Evolutionary conservation across 2,888 invertebrate species (phyloP).

Genomic region (Malachius bipustulatus): DNA sequence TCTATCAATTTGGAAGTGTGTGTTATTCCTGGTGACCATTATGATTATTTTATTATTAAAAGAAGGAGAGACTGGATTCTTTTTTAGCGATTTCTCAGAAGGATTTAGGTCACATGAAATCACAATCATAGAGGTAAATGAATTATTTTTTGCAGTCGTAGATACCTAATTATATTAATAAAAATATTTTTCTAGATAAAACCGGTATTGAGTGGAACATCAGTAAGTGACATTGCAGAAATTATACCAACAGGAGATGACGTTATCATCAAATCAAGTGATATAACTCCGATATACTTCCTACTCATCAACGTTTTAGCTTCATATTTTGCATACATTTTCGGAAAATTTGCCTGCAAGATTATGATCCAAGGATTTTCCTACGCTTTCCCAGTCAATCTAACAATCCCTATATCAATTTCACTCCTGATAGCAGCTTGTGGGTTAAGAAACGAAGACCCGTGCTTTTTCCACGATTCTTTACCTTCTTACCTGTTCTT

Average conservation of each 20-base stretch:
- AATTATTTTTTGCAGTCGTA: too few relatives aligned
- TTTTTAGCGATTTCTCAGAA: conserved; percentile 61
- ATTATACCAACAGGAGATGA: conserved; percentile 66
- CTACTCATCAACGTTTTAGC: conserved; percentile 69
- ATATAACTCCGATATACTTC: conserved; percentile 64
- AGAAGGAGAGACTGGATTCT: conserved; percentile 63
- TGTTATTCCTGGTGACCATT: conserved; percentile 64
- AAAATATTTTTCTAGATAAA: conserved; percentile 40
- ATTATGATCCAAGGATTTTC: conserved; percentile 95
- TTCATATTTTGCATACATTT: conserved; percentile 81
- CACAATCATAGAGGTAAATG: conserved; percentile 58
- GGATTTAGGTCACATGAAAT: conserved; percentile 72
- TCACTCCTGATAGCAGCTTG: conserved; percentile 80
- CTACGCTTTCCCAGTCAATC: conserved; percentile 90
- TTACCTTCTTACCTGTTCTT: conserved; percentile 87
- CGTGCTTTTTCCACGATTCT: conserved; percentile 76
- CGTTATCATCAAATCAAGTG: conserved; percentile 55
- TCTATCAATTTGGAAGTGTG: conserved; percentile 84
- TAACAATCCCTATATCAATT: conserved; percentile 83
- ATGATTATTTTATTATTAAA: conserved; percentile 61
- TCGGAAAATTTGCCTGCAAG: conserved; percentile 93
- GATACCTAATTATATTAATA: conserved; percentile 2
- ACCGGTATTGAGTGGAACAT: conserved; percentile 46
- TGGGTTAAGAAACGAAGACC: conserved; percentile 73
- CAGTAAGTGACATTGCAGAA: conserved; percentile 62